Evolutionary conservation across 2,797 vertebrate species (phyloP), one percentile per base, ranked within the genome.

Genomic region (Takifugu rubripes): DNA sequence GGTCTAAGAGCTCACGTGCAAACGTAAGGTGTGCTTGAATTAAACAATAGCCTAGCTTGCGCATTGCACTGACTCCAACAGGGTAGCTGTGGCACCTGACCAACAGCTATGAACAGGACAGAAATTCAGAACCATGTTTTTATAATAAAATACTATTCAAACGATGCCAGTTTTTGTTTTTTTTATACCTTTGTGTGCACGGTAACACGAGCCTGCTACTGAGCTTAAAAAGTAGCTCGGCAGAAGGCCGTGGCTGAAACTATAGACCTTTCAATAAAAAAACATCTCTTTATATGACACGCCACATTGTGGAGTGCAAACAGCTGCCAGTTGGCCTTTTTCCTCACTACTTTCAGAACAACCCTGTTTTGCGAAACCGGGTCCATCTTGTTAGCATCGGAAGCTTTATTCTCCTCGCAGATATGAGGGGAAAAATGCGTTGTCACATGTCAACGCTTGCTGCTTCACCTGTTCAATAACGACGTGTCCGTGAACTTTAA

Each of bases 11-110:
- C 11, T 40, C 11, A 16, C 66, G 29, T 47, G 78, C 78, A 81
- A 83, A 70, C 61, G 70, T 57, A 74, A 69, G 83, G 78, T 5
- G 68, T 70, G 63, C 70, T 71, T 63, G 75, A 74, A 54, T 71
- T 74, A 65, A 66, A 75, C 74, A 66, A 64, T 50, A 57, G 68
- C 5, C 43, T 64, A 53, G 58, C 44, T 43, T 42, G 68, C 57
- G 4, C 4, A 12, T 14, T 12, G 36, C 36, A 40, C 36, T 5
- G 36, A 40, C 31, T 33, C 31, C 31, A 33, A 10, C 8, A 10
- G 31, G 31, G 8, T 33, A 10, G 8, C 31, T 33, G 31, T 10
- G 27, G 31, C 31, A 33, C 31, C 31, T 10, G 7, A 10, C 31
- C 31, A 33, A 3, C 8, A 33, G 8, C 31, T 7, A 6, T 21